Evolutionary conservation across 1,140 invertebrate species (phyloP), one percentile per base, ranked within the genome.

Genomic region (Apolygus lucorum): DNA sequence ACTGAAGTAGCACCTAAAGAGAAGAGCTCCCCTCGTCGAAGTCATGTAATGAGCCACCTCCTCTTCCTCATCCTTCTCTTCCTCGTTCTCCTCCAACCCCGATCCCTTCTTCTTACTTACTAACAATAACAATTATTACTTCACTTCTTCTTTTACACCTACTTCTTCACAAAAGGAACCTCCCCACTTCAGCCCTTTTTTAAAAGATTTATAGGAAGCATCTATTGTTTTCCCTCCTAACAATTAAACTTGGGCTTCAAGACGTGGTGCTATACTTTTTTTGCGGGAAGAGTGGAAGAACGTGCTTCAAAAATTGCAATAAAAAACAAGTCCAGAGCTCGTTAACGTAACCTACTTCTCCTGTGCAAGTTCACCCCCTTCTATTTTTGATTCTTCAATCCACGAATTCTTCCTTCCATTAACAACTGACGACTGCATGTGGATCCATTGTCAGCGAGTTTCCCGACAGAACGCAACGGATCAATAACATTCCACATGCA

Each of bases 81-180:
- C 34, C 34, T 17, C 17, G 8, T 49, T 49, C 17, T 17, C 34
- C 8, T 11, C 34, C 34, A 49, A 8, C 17, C 34, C 34, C 8
- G 8, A 8, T 17, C 8, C 34, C 34, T 49, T 49, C 34, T 49
- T 49, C 34, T 49, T 49, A 49, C 8, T 49, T 49, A 49, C 34
- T 49, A 49, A 49, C 34, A 49, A 49, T 49, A 49, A 49, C 34
- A 49, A 49, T 49, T 49, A 49, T 49, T 49, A 49, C 34, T 49
- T 49, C 34, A 49, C 34, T 49, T 49, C 34, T 49, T 49, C 34
- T 49, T 49, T 49, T 49, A 49, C 34, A 49, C 34, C 34, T 49
- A 49, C 34, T 49, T 49, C 34, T 49, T 49, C 34, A 49, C 34
- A 49, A 49, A 49, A 49, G 34, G 17, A 49, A 49, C 8, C n/a